Conservation (phyloP, 2,797 vertebrate species). For the Platalea minor region DNA sequence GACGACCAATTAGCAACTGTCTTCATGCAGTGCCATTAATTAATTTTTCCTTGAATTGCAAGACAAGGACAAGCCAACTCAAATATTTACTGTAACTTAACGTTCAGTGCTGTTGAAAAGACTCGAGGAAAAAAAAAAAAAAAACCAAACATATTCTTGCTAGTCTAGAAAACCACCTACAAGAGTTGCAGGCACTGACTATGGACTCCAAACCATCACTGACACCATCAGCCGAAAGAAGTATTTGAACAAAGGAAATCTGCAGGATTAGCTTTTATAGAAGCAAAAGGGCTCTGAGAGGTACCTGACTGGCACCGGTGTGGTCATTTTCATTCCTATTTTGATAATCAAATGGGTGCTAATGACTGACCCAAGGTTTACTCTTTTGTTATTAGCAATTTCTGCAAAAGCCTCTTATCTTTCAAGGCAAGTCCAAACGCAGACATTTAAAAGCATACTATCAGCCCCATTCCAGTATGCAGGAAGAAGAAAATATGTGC, state of each 20-base stretch:
- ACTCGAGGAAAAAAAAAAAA: background rate
- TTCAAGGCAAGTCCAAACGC: background rate
- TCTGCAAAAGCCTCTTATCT: background rate
- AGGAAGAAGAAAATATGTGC: background rate
- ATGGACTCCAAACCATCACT: background rate
- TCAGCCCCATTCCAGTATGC: background rate
- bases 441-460: background rate
- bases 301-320: background rate
- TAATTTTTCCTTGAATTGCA: background rate
- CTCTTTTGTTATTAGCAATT: background rate
- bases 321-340: background rate
- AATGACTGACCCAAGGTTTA: background rate
- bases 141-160: accelerated
- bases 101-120: background rate
- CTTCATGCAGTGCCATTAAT: background rate
- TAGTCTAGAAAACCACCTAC: background rate
- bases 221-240: background rate
- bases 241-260: background rate
- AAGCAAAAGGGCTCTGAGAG: background rate
- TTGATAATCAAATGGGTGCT: background rate
- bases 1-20: background rate
- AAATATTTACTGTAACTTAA: background rate
- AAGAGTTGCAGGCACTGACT: background rate
- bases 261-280: background rate
- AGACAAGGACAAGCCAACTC: background rate